Evolutionary conservation across 2,797 vertebrate genomes (phyloP).

Genomic region (Rhinoraja longicauda): DNA sequence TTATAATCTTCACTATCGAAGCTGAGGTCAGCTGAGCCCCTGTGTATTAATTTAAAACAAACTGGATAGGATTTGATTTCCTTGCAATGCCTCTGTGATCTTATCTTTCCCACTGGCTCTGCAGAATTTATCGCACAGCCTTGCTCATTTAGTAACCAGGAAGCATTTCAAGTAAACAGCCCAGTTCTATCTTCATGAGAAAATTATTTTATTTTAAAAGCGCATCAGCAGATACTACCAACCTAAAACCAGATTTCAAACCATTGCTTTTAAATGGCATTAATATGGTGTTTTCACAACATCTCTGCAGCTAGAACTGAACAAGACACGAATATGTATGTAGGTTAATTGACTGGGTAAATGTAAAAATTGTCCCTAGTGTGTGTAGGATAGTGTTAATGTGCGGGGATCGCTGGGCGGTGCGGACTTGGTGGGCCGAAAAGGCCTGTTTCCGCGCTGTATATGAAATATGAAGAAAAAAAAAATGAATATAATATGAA

Average conservation of each 20-base stretch:
- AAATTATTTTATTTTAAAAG: background rate
- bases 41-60: conserved; percentile 18
- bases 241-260: background rate
- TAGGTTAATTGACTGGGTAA: no score
- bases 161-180: background rate
- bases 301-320: background rate
- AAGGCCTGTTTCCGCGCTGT: no score
- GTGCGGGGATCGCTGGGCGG: no score
- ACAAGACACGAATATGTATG: no score
- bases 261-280: background rate
- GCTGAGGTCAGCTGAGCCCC: background rate
- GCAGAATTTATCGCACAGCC: background rate
- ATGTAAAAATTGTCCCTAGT: no score
- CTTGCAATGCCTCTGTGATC: background rate
- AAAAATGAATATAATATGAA: no score
- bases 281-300: background rate
- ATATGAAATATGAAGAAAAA: no score
- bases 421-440: no score
- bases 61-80: background rate
- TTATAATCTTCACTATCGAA: no score
- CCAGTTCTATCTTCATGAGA: background rate
- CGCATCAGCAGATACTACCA: background rate
- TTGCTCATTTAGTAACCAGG: background rate
- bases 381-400: no score
- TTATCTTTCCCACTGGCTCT: background rate